These are phyloP conservation scores for Nothura maculosa DNA, from an alignment of 2,797 vertebrate species.

Conservation along the genomic window DNA sequence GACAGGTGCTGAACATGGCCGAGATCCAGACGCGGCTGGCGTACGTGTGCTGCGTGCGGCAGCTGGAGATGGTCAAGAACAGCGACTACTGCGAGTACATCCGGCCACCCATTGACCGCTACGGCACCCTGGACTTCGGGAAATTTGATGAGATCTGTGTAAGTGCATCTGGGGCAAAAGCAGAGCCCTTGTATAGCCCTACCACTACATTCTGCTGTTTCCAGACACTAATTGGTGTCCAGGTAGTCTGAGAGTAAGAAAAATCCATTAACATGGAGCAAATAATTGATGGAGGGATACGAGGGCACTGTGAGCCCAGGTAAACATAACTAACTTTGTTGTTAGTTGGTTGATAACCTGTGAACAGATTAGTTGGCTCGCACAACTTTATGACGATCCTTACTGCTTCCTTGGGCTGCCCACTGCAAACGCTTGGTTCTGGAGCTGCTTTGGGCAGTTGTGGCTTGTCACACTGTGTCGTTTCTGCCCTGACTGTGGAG, in stretches of 20 bases:
- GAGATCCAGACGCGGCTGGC: conserved; percentile 96
- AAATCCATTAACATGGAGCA: not conserved
- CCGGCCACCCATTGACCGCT: conserved; percentile 91
- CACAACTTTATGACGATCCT: not conserved
- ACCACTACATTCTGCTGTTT: accelerated
- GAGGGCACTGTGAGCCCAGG: not conserved
- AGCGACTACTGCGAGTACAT: conserved; percentile 96
- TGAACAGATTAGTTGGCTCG: accelerated
- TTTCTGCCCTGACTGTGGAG: not conserved
- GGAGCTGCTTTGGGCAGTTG: not conserved
- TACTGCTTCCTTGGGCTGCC: not conserved
- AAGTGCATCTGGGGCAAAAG: conserved; percentile 63
- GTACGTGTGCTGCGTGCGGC: conserved; percentile 94
- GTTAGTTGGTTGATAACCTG: not conserved
- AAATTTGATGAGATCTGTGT: conserved; percentile 96
- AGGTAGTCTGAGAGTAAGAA: accelerated
- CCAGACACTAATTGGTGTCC: not conserved
- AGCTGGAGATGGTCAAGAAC: conserved; percentile 92
- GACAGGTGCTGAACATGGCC: conserved; percentile 95
- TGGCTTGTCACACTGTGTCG: not conserved
- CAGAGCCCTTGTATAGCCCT: accelerated
- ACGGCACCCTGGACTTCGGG: conserved; percentile 92
- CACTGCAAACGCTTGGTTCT: accelerated
- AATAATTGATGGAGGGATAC: not conserved
- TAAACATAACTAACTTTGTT: conserved; percentile 9